Conservation (phyloP, 2,113 vertebrate species). For the Dendrocopos noguchii region DNA sequence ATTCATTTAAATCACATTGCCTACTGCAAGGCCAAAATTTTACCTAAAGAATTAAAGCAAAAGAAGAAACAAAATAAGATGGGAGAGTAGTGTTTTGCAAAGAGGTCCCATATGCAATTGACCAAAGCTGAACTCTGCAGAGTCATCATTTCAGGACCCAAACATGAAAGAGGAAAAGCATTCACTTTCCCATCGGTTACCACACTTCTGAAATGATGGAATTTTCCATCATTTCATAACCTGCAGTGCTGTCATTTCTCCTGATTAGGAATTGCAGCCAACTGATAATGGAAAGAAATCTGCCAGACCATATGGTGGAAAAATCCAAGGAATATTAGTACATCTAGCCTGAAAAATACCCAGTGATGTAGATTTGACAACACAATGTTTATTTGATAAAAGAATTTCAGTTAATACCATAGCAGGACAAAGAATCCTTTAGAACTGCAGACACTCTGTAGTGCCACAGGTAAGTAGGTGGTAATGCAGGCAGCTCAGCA, state of each 20-base stretch:
- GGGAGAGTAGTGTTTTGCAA: neutral
- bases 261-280: constrained; percentile 47
- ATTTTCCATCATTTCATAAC: constrained; percentile 62
- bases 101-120: neutral
- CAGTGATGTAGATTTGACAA: neutral
- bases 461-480: neutral
- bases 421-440: neutral
- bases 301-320: constrained; percentile 68
- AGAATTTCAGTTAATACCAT: neutral
- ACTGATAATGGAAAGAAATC: constrained; percentile 56
- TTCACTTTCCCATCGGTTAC: neutral
- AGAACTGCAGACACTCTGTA: neutral
- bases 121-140: neutral
- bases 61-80: constrained; percentile 1
- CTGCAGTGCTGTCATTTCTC: constrained; percentile 42
- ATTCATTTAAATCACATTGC: neutral
- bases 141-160: constrained; percentile 1
- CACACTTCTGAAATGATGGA: constrained; percentile 31
- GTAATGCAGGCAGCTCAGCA: neutral
- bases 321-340: constrained; percentile 46
- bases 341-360: neutral
- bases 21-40: neutral
- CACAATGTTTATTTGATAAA: neutral
- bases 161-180: constrained; percentile 1
- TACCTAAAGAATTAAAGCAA: constrained; percentile 15